Percentiles rank a stretch among this genome's conserved stretches.
phyloP scores from a whole-genome alignment of 2,888 invertebrate genomes.

The Pogonocherus hispidulus region DNA sequence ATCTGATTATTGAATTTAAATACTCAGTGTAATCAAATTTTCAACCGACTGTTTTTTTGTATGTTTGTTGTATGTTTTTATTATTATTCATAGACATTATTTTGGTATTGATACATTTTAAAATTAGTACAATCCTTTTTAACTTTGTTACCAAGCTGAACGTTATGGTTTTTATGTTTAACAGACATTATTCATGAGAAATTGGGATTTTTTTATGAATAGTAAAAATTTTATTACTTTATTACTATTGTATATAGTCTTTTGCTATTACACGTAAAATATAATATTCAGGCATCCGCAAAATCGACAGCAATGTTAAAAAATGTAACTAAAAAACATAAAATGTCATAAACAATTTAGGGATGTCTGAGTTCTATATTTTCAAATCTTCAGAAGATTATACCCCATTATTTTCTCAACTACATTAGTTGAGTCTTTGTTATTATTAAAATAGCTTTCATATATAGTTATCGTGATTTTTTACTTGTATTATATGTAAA shows the following conservation, averaged over 20 bases:
- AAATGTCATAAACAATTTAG: background rate
- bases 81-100: constrained; percentile 17
- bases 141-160: constrained; percentile 63
- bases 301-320: background rate
- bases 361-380: background rate
- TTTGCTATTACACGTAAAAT: constrained; percentile 27
- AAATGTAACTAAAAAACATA: background rate
- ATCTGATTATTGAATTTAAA: constrained; percentile 53
- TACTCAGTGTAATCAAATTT: constrained; percentile 6
- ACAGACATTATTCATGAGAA: constrained; percentile 43
- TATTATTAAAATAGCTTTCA: constrained; percentile 56
- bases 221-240: constrained; percentile 32
- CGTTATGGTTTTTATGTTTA: constrained; percentile 30
- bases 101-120: constrained; percentile 40
- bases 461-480: constrained; percentile 59
- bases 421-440: constrained; percentile 63
- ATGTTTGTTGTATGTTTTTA: constrained; percentile 13
- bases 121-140: constrained; percentile 65
- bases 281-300: background rate
- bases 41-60: constrained; percentile 9
- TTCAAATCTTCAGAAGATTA: constrained; percentile 27
- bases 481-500: constrained; percentile 67
- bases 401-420: constrained; percentile 52
- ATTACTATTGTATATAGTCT: constrained; percentile 44
- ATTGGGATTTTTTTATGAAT: constrained; percentile 38